These are phyloP conservation scores for Aldrovandia affinis DNA, from an alignment of 2,797 vertebrate species.

Conservation along the genomic window DNA sequence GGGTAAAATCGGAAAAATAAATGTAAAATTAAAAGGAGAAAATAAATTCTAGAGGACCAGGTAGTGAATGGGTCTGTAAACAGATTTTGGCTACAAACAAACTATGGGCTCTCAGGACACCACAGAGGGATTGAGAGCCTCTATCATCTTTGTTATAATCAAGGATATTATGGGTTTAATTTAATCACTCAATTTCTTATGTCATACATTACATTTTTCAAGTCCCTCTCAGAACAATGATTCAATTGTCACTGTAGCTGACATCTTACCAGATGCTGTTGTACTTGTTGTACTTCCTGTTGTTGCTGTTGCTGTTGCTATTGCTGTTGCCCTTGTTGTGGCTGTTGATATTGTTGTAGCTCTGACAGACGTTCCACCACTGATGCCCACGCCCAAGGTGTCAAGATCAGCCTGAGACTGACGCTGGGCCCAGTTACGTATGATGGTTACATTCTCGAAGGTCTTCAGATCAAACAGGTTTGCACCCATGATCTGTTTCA, in stretches of 20 bases:
- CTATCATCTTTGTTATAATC: background rate
- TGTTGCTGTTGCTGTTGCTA: background rate
- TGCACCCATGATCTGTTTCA: constrained; percentile 32
- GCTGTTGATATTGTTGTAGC: background rate
- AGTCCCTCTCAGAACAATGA: background rate
- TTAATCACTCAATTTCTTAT: background rate
- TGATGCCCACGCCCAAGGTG: constrained; percentile 11
- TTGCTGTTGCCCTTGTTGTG: background rate
- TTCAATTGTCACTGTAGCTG: background rate
- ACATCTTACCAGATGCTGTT: constrained; percentile 24
- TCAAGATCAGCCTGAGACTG: constrained; percentile 38
- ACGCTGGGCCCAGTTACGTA: constrained; percentile 22
- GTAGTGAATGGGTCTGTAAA: background rate
- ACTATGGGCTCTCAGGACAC: no score
- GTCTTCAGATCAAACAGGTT: constrained; percentile 34
- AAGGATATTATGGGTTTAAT: background rate
- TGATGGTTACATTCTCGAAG: constrained; percentile 14
- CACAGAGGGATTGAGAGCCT: background rate
- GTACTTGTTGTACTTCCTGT: background rate
- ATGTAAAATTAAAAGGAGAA: no score
- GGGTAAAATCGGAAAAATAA: no score
- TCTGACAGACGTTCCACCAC: constrained; percentile 6
- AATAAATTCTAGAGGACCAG: no score
- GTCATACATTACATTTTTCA: background rate
- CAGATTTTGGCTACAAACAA: background rate